Evolutionary conservation across 2,797 vertebrate genomes (phyloP).

Genomic region (Merluccius polli): DNA sequence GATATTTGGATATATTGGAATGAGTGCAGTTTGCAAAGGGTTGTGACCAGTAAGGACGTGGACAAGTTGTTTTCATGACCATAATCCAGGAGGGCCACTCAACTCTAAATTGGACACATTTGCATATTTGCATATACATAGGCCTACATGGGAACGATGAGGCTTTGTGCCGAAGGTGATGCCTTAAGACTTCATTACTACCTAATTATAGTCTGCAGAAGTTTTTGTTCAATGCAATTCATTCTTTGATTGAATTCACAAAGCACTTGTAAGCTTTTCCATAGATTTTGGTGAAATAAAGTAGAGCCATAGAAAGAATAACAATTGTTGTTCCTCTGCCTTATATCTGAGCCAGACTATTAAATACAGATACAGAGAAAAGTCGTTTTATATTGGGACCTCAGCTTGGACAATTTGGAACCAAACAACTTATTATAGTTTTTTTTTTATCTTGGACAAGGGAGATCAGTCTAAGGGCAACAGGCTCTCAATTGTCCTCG

Average conservation of each 20-base stretch:
- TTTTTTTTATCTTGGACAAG: background rate
- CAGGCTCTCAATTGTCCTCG: constrained; percentile 50
- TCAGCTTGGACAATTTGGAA: background rate
- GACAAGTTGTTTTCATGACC: constrained; percentile 33
- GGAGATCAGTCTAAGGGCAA: constrained; percentile 16
- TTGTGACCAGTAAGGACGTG: constrained; percentile 36
- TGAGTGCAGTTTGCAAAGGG: constrained; percentile 49
- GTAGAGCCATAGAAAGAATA: background rate
- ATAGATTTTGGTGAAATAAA: background rate
- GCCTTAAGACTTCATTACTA: background rate
- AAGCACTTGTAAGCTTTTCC: background rate
- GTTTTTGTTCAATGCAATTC: background rate
- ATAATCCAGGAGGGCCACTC: constrained; percentile 25
- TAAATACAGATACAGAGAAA: background rate
- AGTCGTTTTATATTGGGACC: background rate
- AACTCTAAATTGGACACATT: constrained; percentile 19
- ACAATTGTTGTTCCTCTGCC: background rate
- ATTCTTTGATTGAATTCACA: background rate
- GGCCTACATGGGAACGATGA: background rate
- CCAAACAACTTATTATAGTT: background rate
- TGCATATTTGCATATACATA: background rate
- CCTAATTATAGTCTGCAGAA: background rate
- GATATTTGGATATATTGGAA: too few species aligned
- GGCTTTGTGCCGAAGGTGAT: constrained; percentile 4
- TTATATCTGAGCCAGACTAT: too few species aligned